Conservation (phyloP, 1,140 invertebrate genomes). For the Limonius californicus region DNA sequence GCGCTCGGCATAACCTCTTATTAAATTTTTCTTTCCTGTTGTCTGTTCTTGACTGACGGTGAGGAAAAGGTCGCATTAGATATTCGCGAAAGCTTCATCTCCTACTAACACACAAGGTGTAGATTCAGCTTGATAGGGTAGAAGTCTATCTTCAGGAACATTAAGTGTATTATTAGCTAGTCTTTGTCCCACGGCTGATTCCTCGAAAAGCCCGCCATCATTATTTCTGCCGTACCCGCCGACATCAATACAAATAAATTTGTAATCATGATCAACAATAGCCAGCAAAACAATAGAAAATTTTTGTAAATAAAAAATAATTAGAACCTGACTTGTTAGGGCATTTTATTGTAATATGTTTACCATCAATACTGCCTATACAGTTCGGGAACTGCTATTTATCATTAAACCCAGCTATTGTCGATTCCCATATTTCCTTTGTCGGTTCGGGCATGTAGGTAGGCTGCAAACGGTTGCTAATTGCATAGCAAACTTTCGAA, state of each 20-base stretch:
- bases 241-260: constrained; percentile 39
- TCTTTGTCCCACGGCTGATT: constrained; percentile 12
- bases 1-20: constrained; percentile 28
- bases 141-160: neutral
- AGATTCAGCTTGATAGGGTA: neutral
- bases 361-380: constrained; percentile 11
- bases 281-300: constrained; percentile 42
- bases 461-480: neutral
- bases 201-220: constrained; percentile 45
- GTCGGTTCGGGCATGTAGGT: neutral
- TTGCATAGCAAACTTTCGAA: neutral
- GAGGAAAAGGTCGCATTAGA: constrained; percentile 15
- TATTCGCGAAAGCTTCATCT: constrained; percentile 8
- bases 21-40: constrained; percentile 16
- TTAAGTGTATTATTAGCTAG: neutral
- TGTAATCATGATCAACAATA: constrained; percentile 37
- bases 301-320: constrained; percentile 44
- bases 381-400: constrained; percentile 3
- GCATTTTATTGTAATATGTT: constrained; percentile 10
- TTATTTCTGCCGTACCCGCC: constrained; percentile 41
- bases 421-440: neutral
- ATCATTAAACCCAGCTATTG: neutral
- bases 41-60: constrained; percentile 5
- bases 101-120: constrained; percentile 15
- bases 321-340: constrained; percentile 23